Percentiles rank a stretch among this genome's conserved stretches.
These are phyloP conservation scores for Bubo scandiacus DNA, from an alignment of 2,113 vertebrate genomes.

Conservation along the genomic window DNA sequence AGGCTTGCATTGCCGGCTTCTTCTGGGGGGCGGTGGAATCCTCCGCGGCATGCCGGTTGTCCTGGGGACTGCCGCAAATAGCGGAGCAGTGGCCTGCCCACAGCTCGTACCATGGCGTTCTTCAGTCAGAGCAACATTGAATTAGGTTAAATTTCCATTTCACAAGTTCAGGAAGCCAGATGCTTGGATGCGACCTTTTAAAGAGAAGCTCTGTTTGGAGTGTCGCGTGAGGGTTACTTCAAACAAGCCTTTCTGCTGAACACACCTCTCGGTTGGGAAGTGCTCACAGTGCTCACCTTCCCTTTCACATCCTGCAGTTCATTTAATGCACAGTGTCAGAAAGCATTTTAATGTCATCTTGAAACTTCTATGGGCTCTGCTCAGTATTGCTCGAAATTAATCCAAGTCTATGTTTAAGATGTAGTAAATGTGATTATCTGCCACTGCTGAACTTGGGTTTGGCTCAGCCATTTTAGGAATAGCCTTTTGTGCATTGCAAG, in stretches of 20 bases:
- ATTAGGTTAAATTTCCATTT: slow-evolving; percentile 19
- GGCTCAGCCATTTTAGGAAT: background rate
- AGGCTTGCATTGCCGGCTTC: background rate
- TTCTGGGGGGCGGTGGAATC: background rate
- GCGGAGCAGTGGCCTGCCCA: background rate
- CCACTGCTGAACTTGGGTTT: background rate
- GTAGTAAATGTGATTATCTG: background rate
- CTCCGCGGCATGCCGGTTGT: background rate
- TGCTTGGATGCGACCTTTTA: background rate
- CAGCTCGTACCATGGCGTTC: background rate
- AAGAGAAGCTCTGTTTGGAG: background rate
- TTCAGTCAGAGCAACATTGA: background rate
- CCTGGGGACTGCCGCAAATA: background rate
- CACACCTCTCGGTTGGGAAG: fast-evolving
- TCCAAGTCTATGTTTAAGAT: background rate
- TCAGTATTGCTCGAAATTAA: background rate
- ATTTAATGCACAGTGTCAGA: background rate
- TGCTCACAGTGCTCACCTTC: background rate
- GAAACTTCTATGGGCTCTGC: background rate
- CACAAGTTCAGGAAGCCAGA: background rate
- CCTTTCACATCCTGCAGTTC: background rate
- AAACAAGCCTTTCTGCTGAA: background rate
- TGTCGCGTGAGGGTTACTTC: background rate
- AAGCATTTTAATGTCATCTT: background rate
- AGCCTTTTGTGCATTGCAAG: background rate